These are phyloP conservation scores for Pterostichus madidus DNA, from an alignment of 2,888 invertebrate genomes.

Conservation along the genomic window DNA sequence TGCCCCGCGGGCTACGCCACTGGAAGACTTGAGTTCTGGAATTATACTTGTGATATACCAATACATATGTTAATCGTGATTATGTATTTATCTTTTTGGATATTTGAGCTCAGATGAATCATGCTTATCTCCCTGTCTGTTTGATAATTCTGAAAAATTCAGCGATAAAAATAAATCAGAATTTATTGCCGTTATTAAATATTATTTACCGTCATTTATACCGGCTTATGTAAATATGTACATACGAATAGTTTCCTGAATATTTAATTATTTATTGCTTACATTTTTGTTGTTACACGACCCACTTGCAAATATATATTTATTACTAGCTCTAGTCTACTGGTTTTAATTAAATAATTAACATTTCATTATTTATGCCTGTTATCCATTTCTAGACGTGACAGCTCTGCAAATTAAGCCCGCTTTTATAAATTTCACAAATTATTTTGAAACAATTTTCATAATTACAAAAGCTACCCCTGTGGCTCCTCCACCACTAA, in stretches of 20 bases:
- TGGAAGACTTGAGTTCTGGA: neutral
- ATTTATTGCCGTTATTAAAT: constrained; percentile 40
- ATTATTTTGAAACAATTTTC: too few relatives aligned
- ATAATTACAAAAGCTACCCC: too few relatives aligned
- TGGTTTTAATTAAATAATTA: too few relatives aligned
- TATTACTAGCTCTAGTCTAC: neutral
- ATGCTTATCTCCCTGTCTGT: constrained; percentile 36
- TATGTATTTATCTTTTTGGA: constrained; percentile 28
- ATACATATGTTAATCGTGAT: constrained; percentile 4
- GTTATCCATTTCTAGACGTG: too few relatives aligned
- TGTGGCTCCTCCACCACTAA: too few relatives aligned
- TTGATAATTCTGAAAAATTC: constrained; percentile 47
- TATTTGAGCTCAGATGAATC: constrained; percentile 26
- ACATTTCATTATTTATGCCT: too few relatives aligned
- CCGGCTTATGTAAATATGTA: constrained; percentile 11
- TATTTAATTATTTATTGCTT: constrained; percentile 23
- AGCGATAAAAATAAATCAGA: constrained; percentile 49
- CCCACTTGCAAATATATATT: constrained; percentile 30
- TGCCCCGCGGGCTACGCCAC: neutral
- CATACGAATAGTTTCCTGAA: constrained; percentile 24
- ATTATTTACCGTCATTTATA: constrained; percentile 29
- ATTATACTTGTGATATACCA: constrained; percentile 20
- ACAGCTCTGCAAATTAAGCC: too few relatives aligned
- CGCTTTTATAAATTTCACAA: too few relatives aligned
- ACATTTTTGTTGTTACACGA: neutral